phyloP scores from a whole-genome alignment of 2,888 invertebrate genomes.

The Atherix ibis region DNA sequence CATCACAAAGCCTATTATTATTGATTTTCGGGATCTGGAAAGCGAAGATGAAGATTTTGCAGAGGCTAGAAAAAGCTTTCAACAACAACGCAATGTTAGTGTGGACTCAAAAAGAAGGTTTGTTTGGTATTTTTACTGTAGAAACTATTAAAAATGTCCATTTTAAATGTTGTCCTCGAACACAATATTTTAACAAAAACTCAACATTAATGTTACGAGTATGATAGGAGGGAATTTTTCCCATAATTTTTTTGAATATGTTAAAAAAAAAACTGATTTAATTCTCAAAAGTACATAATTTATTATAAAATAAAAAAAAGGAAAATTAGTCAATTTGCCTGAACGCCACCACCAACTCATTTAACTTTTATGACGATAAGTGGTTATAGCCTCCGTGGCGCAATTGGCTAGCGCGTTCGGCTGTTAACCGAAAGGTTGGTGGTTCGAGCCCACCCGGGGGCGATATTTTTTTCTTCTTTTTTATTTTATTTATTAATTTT shows the following conservation, averaged over 20 bases:
- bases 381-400: slow-evolving; percentile 78
- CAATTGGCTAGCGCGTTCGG: slow-evolving; percentile 88
- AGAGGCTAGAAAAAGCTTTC: slow-evolving; percentile 42
- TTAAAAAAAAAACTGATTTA: no score
- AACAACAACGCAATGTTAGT: slow-evolving; percentile 44
- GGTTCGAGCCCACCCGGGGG: slow-evolving; percentile 88
- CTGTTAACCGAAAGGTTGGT: slow-evolving; percentile 94
- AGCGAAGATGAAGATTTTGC: slow-evolving; percentile 36
- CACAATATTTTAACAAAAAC: no score
- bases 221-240: slow-evolving; percentile 2
- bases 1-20: slow-evolving; percentile 32
- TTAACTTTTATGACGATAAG: no score
- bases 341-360: no score
- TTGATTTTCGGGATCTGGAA: slow-evolving; percentile 28
- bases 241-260: slow-evolving; percentile 3
- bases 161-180: neutral
- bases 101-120: slow-evolving; percentile 44
- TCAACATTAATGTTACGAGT: no score
- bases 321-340: no score
- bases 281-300: no score
- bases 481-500: slow-evolving; percentile 1
- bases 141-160: neutral
- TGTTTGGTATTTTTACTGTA: slow-evolving; percentile 3
- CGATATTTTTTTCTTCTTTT: slow-evolving; percentile 34
- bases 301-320: no score